Evolutionary conservation across 2,797 vertebrate genomes (phyloP), one percentile per base, ranked within the genome.

Genomic region (Sylvilagus floridanus): DNA sequence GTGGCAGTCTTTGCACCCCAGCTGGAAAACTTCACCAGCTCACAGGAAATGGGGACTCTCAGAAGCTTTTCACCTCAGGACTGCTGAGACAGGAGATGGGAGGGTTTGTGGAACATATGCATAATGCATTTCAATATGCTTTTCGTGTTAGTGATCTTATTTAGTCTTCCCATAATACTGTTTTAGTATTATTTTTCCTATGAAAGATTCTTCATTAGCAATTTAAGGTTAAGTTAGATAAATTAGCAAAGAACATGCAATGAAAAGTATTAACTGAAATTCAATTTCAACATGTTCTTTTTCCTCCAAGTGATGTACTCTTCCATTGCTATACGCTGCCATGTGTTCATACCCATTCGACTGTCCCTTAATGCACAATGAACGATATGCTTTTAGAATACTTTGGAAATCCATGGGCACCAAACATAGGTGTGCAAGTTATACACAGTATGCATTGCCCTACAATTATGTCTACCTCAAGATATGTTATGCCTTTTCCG

Each of bases 111-210:
- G 47, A 94, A 88, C 65, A 84, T 47, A 93, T 96, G 96, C 65
- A 94, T 95, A 95, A 96, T 96, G 79, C 60, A 96, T 96, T 91
- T 85, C 93, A 96, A 69, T 95, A 88, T 95, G 94, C 24, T 95
- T 77, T 88, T 88, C 66, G 50, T 84, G 88, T 82, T 52, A 57
- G 69, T 0, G 10, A 75, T 68, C 60, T 90, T 60, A 77, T 94
- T 93, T 91, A 62, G 9, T 82, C 77, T 93, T 90, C 50, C 78
- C 28, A 88, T 62, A 57, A 57, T 75, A 68, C 14, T 78, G 30
- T 35, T 66, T 87, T 57, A 72, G 13, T 16, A 62, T 22, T 60
- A 65, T 42, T 91, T 35, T 95, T 91, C 63, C 78, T 73, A 4
- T 37, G 19, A 87, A 71, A 3, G 28, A 73, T 26, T 82, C 32